These are phyloP conservation scores for Eupithecia dodoneata DNA, from an alignment of 2,888 invertebrate genomes.

Conservation along the genomic window DNA sequence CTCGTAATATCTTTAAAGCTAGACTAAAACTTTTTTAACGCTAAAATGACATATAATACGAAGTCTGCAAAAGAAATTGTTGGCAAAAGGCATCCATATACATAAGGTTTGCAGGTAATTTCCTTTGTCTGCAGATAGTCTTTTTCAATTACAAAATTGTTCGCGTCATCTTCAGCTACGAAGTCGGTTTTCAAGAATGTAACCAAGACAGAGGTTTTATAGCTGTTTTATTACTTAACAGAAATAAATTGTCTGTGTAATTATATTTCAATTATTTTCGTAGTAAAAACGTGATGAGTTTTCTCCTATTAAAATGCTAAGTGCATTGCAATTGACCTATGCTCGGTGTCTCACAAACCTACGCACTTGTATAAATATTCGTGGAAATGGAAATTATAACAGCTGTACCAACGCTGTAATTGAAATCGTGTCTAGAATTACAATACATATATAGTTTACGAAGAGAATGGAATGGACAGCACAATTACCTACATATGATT, in stretches of 20 bases:
- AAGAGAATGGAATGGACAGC: neutral
- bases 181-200: neutral
- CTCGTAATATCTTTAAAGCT: too few species aligned
- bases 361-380: conserved; percentile 23
- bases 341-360: conserved; percentile 4
- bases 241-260: conserved; percentile 26
- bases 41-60: too few species aligned
- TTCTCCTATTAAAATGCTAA: conserved; percentile 41
- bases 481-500: too few species aligned
- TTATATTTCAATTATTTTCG: conserved; percentile 48
- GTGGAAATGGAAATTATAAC: conserved; percentile 20
- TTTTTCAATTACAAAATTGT: neutral
- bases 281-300: conserved; percentile 40
- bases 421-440: conserved; percentile 15
- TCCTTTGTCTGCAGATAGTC: neutral
- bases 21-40: too few species aligned
- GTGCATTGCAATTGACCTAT: neutral
- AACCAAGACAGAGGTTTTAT: conserved; percentile 27
- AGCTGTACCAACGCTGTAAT: conserved; percentile 14
- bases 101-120: neutral
- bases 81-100: too few species aligned
- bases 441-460: neutral
- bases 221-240: conserved; percentile 43
- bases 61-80: too few species aligned
- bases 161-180: neutral